Percentiles rank a stretch among this genome's conserved stretches.
Evolutionary conservation across 2,888 invertebrate genomes (phyloP).

Genomic region (Lydus trimaculatus): DNA sequence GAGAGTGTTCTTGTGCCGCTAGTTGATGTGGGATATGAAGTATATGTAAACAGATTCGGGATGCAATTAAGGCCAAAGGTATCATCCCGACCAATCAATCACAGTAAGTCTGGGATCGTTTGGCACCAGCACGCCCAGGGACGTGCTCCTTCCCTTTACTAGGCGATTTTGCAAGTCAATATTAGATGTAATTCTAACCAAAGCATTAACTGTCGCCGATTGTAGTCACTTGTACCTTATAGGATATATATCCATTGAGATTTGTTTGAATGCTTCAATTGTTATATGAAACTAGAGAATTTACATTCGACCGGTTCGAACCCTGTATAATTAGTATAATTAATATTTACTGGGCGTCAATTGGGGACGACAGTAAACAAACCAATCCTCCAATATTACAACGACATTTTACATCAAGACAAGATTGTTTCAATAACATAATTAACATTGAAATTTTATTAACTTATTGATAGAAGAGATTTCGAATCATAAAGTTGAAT

Average conservation of each 20-base stretch:
- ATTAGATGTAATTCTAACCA: constrained; percentile 56
- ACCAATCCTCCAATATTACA: neutral
- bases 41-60: constrained; percentile 60
- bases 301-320: constrained; percentile 16
- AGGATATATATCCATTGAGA: constrained; percentile 39
- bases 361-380: constrained; percentile 1
- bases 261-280: constrained; percentile 34
- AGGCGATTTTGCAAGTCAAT: constrained; percentile 60
- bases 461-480: constrained; percentile 18
- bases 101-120: constrained; percentile 58
- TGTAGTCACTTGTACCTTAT: constrained; percentile 37
- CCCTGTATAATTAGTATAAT: constrained; percentile 17
- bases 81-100: constrained; percentile 60
- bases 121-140: constrained; percentile 57
- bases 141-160: constrained; percentile 54
- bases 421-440: neutral
- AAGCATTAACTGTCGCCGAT: constrained; percentile 37
- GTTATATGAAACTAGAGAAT: constrained; percentile 18
- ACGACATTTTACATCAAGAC: neutral
- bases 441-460: constrained; percentile 21
- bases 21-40: constrained; percentile 52
- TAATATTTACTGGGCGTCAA: constrained; percentile 8
- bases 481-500: constrained; percentile 23
- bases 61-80: constrained; percentile 59
- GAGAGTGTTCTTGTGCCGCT: constrained; percentile 23